Evolutionary conservation across 2,113 vertebrate genomes (phyloP).

Genomic region (Eolophus roseicapilla): DNA sequence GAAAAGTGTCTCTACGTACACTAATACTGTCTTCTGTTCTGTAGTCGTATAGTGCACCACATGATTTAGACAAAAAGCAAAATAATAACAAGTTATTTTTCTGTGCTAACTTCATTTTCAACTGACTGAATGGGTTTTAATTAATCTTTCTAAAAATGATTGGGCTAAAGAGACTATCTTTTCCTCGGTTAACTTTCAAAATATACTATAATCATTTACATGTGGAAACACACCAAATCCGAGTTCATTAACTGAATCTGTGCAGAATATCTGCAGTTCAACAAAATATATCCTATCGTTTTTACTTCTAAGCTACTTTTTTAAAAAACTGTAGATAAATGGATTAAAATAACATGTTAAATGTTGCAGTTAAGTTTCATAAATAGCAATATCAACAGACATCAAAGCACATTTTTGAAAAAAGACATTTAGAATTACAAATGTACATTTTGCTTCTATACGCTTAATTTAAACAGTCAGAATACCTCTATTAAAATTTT

Average conservation of each 20-base stretch:
- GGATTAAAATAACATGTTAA: neutral
- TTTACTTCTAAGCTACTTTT: neutral
- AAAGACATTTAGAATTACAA: neutral
- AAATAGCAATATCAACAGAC: neutral
- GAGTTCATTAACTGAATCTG: neutral
- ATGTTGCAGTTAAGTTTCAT: neutral
- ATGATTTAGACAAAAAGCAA: neutral
- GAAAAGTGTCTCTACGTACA: neutral
- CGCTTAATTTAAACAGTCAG: neutral
- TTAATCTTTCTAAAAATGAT: conserved; percentile 9
- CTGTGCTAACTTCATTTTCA: neutral
- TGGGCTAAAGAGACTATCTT: neutral
- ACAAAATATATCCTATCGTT: neutral
- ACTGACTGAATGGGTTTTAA: neutral
- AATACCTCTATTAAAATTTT: neutral
- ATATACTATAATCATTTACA: neutral
- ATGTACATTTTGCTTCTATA: neutral
- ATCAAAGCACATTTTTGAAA: neutral
- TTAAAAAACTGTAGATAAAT: neutral
- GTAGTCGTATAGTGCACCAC: neutral
- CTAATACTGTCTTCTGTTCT: neutral
- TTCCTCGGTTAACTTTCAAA: neutral
- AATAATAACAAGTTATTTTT: neutral
- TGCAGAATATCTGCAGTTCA: neutral
- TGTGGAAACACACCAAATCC: neutral